Evolutionary conservation across 2,888 invertebrate species (phyloP).

Genomic region (Kuschelorhynchus macadamiae): DNA sequence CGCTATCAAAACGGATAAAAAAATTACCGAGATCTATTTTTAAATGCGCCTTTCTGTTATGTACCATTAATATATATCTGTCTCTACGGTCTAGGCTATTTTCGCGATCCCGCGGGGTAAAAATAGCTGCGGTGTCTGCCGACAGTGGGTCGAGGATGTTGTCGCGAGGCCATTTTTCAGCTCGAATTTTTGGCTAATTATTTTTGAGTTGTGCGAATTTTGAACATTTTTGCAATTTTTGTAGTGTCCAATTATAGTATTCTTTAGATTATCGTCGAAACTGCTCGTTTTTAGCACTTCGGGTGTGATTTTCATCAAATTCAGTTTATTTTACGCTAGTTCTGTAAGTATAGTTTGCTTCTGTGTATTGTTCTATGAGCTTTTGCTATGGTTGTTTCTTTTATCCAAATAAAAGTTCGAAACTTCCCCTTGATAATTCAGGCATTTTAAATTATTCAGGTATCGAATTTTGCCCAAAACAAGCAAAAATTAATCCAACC

Average conservation of each 20-base stretch:
- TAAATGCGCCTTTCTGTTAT: constrained; percentile 67
- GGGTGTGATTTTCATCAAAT: constrained; percentile 21
- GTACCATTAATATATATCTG: constrained; percentile 66
- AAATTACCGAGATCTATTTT: constrained; percentile 68
- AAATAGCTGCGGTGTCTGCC: constrained; percentile 66
- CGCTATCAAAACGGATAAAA: constrained; percentile 63
- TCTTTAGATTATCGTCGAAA: constrained; percentile 8
- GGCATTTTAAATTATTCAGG: constrained; percentile 20
- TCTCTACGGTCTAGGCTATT: constrained; percentile 66
- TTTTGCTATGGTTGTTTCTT: background rate
- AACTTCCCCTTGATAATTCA: background rate
- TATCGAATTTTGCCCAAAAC: constrained; percentile 46
- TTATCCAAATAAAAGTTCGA: constrained; percentile 3
- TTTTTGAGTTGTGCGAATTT: constrained; percentile 31
- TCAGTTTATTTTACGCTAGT: constrained; percentile 7
- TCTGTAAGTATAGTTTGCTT: constrained; percentile 22
- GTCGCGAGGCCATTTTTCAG: constrained; percentile 66
- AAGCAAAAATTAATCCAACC: constrained; percentile 49
- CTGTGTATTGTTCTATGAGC: background rate
- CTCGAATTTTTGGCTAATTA: constrained; percentile 48
- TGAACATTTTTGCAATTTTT: constrained; percentile 16
- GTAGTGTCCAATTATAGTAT: constrained; percentile 6
- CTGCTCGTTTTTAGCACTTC: constrained; percentile 3
- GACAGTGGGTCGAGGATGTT: constrained; percentile 64
- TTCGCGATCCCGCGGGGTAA: constrained; percentile 66